These are phyloP conservation scores for Thalpophila matura DNA, from an alignment of 2,888 invertebrate genomes.

Conservation along the genomic window DNA sequence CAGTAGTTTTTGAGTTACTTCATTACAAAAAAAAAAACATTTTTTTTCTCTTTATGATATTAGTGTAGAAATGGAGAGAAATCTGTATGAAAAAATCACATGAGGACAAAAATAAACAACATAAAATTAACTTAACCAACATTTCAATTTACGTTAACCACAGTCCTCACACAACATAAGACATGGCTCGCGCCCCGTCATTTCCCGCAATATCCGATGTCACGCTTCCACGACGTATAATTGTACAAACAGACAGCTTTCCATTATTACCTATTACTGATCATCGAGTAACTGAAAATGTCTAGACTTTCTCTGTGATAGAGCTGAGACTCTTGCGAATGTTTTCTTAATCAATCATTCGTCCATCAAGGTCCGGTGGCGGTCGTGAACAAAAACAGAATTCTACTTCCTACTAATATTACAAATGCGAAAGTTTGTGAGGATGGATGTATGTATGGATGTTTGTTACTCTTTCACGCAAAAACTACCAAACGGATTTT, in stretches of 20 bases:
- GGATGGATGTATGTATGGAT: no score
- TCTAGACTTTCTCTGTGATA: slow-evolving; percentile 54
- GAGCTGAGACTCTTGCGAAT: slow-evolving; percentile 26
- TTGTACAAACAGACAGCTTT: slow-evolving; percentile 57
- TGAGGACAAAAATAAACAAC: background rate
- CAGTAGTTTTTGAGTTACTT: no score
- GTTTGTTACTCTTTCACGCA: no score
- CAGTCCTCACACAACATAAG: slow-evolving; percentile 21
- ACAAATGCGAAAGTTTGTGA: no score
- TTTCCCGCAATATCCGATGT: slow-evolving; percentile 60
- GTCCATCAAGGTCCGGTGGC: background rate
- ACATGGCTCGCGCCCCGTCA: slow-evolving; percentile 32
- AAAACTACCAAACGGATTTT: no score
- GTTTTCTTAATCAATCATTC: slow-evolving; percentile 12
- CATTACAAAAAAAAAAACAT: no score
- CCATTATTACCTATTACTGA: slow-evolving; percentile 50
- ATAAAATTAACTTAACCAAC: slow-evolving; percentile 6
- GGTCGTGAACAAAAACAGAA: background rate
- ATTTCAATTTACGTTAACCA: slow-evolving; percentile 21
- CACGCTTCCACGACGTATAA: slow-evolving; percentile 54
- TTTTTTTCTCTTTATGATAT: no score
- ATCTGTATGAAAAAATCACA: background rate
- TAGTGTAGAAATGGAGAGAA: no score
- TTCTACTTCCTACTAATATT: background rate
- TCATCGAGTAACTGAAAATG: slow-evolving; percentile 55